phyloP scores from a whole-genome alignment of 2,888 invertebrate species.

The Perdita meconis region DNA sequence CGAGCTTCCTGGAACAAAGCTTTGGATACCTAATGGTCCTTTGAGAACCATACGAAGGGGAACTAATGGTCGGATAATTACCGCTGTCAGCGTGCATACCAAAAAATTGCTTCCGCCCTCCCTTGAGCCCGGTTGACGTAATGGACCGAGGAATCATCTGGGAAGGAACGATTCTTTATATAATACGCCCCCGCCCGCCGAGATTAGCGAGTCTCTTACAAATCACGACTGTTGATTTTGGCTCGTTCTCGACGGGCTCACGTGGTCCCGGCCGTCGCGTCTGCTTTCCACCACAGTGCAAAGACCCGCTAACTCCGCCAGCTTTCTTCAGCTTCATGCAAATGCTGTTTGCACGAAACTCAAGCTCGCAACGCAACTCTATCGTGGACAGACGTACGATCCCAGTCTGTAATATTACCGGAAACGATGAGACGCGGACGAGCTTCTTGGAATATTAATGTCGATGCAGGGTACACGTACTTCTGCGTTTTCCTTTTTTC shows the following conservation, averaged over 20 bases:
- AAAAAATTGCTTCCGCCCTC: conserved; percentile 31
- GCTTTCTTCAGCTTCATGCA: conserved; percentile 18
- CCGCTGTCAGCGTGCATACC: neutral
- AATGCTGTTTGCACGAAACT: conserved; percentile 21
- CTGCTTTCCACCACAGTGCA: conserved; percentile 66
- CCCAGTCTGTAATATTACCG: conserved; percentile 1
- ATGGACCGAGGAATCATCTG: conserved; percentile 61
- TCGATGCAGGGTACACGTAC: neutral
- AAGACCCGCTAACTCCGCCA: conserved; percentile 68
- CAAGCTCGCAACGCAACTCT: conserved; percentile 5
- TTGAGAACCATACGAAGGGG: conserved; percentile 9
- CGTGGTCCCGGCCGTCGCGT: conserved; percentile 51
- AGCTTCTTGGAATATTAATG: neutral
- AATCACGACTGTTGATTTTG: conserved; percentile 54
- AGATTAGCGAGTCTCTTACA: conserved; percentile 71
- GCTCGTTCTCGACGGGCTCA: conserved; percentile 61
- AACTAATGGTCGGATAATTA: conserved; percentile 32
- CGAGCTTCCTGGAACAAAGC: neutral
- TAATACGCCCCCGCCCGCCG: conserved; percentile 76
- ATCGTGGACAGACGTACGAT: neutral
- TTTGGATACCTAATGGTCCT: conserved; percentile 9
- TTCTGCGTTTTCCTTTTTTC: no score
- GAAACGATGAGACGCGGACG: neutral
- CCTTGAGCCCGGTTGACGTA: conserved; percentile 26
- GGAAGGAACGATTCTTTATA: conserved; percentile 77